Conservation (phyloP, 2,797 vertebrate genomes). For the Tarsius wallacei region DNA sequence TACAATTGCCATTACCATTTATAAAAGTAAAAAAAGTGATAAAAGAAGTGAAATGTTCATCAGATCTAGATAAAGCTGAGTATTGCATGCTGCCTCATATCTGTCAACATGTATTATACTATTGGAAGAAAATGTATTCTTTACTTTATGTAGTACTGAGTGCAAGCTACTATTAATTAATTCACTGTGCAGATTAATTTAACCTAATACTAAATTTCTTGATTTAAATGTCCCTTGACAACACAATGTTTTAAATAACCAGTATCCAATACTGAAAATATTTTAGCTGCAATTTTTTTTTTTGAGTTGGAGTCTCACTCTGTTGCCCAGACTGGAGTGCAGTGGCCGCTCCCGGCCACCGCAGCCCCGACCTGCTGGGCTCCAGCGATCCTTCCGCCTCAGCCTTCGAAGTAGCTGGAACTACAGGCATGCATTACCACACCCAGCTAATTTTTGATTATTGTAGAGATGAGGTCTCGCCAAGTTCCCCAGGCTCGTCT, state of each 20-base stretch:
- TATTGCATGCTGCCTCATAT: not conserved
- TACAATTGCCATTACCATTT: not conserved
- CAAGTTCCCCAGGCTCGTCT: no score
- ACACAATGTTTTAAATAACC: conserved; percentile 65
- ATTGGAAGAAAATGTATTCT: conserved; percentile 65
- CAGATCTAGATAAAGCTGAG: not conserved
- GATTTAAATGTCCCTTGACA: conserved; percentile 34
- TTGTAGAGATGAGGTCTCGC: no score
- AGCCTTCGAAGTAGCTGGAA: no score
- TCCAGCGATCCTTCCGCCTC: no score
- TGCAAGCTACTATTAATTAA: conserved; percentile 76
- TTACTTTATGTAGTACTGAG: conserved; percentile 53
- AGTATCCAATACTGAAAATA: not conserved
- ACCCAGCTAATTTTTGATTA: no score
- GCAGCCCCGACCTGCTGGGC: no score
- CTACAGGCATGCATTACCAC: no score
- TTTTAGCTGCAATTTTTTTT: not conserved
- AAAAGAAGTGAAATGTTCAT: not conserved
- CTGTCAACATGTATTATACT: not conserved
- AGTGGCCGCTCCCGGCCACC: no score
- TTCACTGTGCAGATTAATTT: conserved; percentile 33
- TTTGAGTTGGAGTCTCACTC: no score
- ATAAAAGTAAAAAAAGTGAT: not conserved
- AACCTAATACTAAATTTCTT: conserved; percentile 29
- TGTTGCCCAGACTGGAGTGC: no score